Evolutionary conservation across 2,113 vertebrate genomes (phyloP), one percentile per base, ranked within the genome.

Genomic region (Erpornis zantholeuca): DNA sequence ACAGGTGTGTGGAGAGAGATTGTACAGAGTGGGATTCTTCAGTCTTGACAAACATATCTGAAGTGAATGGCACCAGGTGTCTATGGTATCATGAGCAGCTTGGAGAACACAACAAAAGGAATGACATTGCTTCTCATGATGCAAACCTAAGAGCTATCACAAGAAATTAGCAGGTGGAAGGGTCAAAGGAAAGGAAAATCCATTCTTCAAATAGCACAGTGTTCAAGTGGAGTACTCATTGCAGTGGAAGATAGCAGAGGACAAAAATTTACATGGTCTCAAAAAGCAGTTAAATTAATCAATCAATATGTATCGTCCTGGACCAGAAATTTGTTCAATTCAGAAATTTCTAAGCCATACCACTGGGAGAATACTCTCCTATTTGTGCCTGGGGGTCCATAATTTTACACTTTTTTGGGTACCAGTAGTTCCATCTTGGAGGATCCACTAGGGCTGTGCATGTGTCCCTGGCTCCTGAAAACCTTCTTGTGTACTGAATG

Each of bases 361-460:
- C 15, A 76, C 33, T 6, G 20, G 24, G 21, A 83, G 12, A 35
- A 5, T 23, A 36, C 0, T 1, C 2, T 69, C 16, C 15, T 45
- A 1, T 27, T 29, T 52, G 7, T 45, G n/a, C 5, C 40, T 52
- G 24, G 33, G 21, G 15, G 28, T 69, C 9, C 31, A 83, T 1
- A 1, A 21, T 60, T 35, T 63, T 45, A n/a, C 3, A 10, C 17
- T 45, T 36, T 52, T 53, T 13, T 29, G 38, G 4, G 6, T 15
- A 33, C 11, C 23, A 35, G 24, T 31, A 33, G 7, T 22, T 76
- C 25, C 16, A 31, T 12, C 38, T 68, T 28, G 9, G 33, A 83
- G 16, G 28, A 57, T 28, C 3, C 29, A 24, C 38, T 52, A 25
- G 4, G 4, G 25, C 47, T 0, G 0, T 35, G 8, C 6, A 6